These are phyloP conservation scores for Drosophila bunnanda DNA, from an alignment of 2,888 invertebrate species.

Conservation along the genomic window DNA sequence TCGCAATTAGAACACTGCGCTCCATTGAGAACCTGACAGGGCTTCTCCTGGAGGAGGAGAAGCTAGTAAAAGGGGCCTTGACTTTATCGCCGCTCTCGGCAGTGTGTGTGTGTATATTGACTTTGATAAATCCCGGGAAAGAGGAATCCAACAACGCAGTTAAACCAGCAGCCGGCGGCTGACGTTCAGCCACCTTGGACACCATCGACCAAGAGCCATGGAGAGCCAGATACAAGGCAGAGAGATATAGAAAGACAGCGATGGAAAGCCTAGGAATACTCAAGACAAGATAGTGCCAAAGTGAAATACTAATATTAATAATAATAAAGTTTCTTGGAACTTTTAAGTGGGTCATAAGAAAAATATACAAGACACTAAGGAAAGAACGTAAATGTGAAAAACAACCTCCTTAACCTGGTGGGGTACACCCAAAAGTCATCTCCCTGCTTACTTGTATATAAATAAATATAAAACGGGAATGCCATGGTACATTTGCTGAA, in stretches of 20 bases:
- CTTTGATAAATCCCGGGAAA: conserved; percentile 56
- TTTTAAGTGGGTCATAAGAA: background rate
- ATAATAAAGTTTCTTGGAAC: background rate
- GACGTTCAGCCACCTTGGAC: conserved; percentile 3
- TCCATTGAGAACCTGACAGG: conserved; percentile 23
- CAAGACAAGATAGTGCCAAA: background rate
- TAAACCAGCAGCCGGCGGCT: conserved; percentile 18
- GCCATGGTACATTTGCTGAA: background rate
- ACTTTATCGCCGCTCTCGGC: conserved; percentile 53
- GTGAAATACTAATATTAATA: no score
- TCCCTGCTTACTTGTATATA: background rate
- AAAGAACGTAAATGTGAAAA: background rate
- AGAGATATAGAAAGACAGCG: background rate
- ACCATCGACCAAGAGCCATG: background rate
- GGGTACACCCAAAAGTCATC: background rate
- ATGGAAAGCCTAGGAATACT: conserved; percentile 2
- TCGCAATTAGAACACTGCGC: conserved; percentile 17
- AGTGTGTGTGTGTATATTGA: conserved; percentile 13
- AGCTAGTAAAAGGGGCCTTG: conserved; percentile 18
- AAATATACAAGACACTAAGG: background rate
- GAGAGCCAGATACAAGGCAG: background rate
- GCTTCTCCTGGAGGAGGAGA: background rate
- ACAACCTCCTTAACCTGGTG: background rate
- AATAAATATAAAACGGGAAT: background rate
- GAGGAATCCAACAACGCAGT: conserved; percentile 48